Evolutionary conservation across 2,113 vertebrate species (phyloP).

Genomic region (Plectropomus leopardus): DNA sequence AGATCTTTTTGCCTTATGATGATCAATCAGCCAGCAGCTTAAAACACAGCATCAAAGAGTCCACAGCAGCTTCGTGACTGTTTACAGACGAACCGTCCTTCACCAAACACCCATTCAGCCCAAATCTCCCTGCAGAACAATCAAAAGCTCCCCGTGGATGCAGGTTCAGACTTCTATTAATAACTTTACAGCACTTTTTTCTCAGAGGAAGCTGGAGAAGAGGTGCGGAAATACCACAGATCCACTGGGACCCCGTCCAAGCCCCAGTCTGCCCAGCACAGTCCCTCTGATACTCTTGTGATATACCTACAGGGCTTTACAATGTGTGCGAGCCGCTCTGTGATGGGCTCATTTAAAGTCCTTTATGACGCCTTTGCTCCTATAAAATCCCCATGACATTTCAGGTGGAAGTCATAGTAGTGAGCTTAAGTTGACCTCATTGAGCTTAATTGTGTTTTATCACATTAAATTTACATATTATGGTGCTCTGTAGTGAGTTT

Average conservation of each 20-base stretch:
- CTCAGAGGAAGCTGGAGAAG: conserved; percentile 81
- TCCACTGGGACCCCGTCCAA: conserved; percentile 75
- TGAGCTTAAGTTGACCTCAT: neutral
- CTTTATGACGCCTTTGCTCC: neutral
- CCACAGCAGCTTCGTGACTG: neutral
- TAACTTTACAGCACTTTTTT: conserved; percentile 54
- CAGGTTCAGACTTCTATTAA: conserved; percentile 64
- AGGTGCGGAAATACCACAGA: conserved; percentile 85
- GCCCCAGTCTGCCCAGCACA: conserved; percentile 30
- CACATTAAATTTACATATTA: neutral
- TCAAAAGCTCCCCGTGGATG: neutral
- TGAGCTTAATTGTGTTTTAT: neutral
- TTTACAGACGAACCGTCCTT: neutral
- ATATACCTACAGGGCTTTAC: neutral
- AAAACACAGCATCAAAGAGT: neutral
- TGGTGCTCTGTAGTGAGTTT: neutral
- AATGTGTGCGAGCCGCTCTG: neutral
- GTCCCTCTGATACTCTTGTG: neutral
- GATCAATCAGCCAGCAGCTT: too few species aligned
- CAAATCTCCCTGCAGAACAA: neutral
- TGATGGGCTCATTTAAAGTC: neutral
- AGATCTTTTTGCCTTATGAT: too few species aligned
- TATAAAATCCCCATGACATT: neutral
- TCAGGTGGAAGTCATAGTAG: neutral
- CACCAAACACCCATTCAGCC: neutral